Percentiles rank a stretch among this genome's conserved stretches.
Evolutionary conservation across 1,140 invertebrate genomes (phyloP).

Genomic region (Magallana gigas): DNA sequence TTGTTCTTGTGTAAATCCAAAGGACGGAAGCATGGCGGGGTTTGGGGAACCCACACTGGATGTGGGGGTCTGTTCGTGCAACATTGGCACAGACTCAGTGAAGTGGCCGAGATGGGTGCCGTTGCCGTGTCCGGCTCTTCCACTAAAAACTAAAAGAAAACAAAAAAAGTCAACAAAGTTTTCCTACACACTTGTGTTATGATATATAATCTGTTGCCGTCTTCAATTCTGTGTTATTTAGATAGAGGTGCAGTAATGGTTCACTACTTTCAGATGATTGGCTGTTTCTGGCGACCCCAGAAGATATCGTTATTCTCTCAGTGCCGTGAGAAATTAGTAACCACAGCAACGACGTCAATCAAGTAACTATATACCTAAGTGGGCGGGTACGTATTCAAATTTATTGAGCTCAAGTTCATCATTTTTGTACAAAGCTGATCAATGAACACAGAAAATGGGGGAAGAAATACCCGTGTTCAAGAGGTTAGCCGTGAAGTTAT

Average conservation of each 20-base stretch:
- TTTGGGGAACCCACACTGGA: conserved; percentile 76
- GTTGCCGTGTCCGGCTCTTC: conserved; percentile 72
- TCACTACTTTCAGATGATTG: conserved; percentile 71
- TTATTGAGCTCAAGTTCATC: conserved; percentile 49
- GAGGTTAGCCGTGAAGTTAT: conserved; percentile 30
- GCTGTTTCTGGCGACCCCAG: conserved; percentile 68
- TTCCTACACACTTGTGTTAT: conserved; percentile 51
- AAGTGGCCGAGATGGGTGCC: conserved; percentile 69
- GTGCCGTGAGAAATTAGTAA: conserved; percentile 73
- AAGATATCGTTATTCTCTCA: conserved; percentile 75
- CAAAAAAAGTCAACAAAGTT: conserved; percentile 51
- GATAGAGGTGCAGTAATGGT: conserved; percentile 70
- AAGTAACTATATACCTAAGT: conserved; percentile 71
- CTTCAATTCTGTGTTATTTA: conserved; percentile 58
- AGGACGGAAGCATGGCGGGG: conserved; percentile 90
- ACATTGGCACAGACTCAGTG: conserved; percentile 68
- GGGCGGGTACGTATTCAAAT: conserved; percentile 59
- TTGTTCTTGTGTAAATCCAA: conserved; percentile 98
- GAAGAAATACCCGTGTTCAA: conserved; percentile 47
- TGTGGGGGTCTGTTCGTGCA: conserved; percentile 73
- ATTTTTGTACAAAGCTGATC: conserved; percentile 52
- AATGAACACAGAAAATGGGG: background rate
- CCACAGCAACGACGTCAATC: conserved; percentile 77
- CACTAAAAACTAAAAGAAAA: conserved; percentile 65
- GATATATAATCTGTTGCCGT: conserved; percentile 55